phyloP scores from a whole-genome alignment of 1,140 invertebrate species.

The Diabrotica undecimpunctata region DNA sequence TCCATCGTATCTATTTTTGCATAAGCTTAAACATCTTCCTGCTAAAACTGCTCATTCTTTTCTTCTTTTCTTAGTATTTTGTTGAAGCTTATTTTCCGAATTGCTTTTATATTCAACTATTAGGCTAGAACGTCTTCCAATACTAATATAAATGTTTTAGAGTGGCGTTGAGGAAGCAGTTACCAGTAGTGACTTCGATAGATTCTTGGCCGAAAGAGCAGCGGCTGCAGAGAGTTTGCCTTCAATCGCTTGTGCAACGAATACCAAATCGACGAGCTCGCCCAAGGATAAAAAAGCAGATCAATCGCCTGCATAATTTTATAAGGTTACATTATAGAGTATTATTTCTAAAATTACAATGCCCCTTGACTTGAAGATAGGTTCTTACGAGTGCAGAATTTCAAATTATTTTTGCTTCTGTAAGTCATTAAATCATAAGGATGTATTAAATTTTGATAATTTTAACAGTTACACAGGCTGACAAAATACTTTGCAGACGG shows the following conservation, averaged over 20 bases:
- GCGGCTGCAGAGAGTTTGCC: constrained; percentile 73
- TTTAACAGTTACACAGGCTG: too few species aligned
- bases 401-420: too few species aligned
- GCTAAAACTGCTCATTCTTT: too few species aligned
- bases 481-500: too few species aligned
- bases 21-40: too few species aligned
- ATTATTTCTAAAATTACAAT: constrained; percentile 5
- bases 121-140: too few species aligned
- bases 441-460: too few species aligned
- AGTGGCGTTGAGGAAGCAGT: constrained; percentile 61
- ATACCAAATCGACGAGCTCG: constrained; percentile 3
- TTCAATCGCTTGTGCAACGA: constrained; percentile 23
- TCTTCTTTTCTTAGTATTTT: too few species aligned
- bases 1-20: too few species aligned
- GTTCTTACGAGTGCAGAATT: not conserved
- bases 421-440: too few species aligned
- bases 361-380: not conserved
- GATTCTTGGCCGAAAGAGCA: constrained; percentile 84
- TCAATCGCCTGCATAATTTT: constrained; percentile 6
- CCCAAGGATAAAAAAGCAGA: constrained; percentile 20
- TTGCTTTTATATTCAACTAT: too few species aligned
- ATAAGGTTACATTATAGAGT: not conserved
- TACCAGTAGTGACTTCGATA: constrained; percentile 88
- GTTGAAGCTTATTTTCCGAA: too few species aligned
- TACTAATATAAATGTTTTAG: constrained; percentile 20